Base-by-base conservation (phyloP, 2,888 invertebrate genomes). In the Lissocephala sabroskyi region DNA sequence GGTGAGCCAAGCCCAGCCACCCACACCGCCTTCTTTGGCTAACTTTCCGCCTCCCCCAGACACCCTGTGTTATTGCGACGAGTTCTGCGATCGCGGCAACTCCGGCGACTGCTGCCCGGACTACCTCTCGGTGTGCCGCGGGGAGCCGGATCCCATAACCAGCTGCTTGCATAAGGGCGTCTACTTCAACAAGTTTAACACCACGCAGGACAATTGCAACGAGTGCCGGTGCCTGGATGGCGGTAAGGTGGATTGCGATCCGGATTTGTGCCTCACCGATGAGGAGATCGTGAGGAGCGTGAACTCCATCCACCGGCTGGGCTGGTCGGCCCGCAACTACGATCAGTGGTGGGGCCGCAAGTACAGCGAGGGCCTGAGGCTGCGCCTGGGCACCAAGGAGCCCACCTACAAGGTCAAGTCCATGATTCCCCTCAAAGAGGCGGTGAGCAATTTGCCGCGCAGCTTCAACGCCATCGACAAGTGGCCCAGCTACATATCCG, bases 11-110 rank as follows among this genome's bases (percentile, higher is more conserved):
- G 19, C 3, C 18, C 23, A 7, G 18, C 4, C 7, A n/a, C 26
- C 26, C 26, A 26, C 26, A 26, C 5, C 26, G 26, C 9, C 9
- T 26, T 26, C 4, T 32, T 32, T 10, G 7, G 11, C 9, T 17
- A 7, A 14, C 16, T 23, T 5, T 23, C 7, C 7, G 23, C 7
- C 3, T 23, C 23, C 7, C 7, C 7, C 77, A 91, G 95, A 89
- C 54, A 95, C 96, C 0, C 83, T 92, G 10, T 98, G 98, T 84
- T 98, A 98, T 84, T 98, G 98, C 84, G 98, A 98, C 83, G 88
- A 92, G 62, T 97, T 97, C 85, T 97, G 97, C 85, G 91, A 94
- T 80, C 86, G 92, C 26, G 88, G 88, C 0, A 56, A 57, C n/a
- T 82, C 85, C 7, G 87, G 88, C 29, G 97, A 97, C 82, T 98